Conservation (phyloP, 2,797 vertebrate genomes). For the Phrynocephalus vlangalii region DNA sequence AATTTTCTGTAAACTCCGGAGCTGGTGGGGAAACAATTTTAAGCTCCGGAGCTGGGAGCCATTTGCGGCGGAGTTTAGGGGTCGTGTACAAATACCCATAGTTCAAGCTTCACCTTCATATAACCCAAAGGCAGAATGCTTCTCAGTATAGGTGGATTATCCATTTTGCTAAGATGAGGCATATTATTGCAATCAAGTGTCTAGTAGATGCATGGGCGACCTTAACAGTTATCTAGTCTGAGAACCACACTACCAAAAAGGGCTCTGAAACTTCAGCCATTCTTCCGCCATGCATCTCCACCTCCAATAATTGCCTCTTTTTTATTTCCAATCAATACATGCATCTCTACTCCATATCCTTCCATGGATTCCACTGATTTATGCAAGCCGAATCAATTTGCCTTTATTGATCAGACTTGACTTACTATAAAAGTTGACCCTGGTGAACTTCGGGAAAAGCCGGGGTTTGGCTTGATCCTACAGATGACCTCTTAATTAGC, state of each 20-base stretch:
- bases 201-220: neutral
- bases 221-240: neutral
- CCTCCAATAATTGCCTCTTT: neutral
- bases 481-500: slow-evolving; percentile 87
- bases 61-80: no score
- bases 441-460: slow-evolving; percentile 79
- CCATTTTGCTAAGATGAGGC: no score
- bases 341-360: slow-evolving; percentile 51
- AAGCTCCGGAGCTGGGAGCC: no score
- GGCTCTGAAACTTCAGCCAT: neutral
- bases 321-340: slow-evolving; percentile 46
- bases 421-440: slow-evolving; percentile 73
- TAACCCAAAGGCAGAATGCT: neutral
- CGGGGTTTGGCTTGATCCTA: slow-evolving; percentile 80
- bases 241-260: neutral
- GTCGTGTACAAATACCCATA: no score
- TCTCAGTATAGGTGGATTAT: no score
- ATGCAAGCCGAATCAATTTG: slow-evolving; percentile 72
- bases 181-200: neutral
- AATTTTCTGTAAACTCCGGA: no score
- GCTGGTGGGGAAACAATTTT: no score
- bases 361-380: slow-evolving; percentile 71
- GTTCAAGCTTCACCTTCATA: neutral
- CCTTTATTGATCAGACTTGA: slow-evolving; percentile 70
- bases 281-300: neutral